Percentiles rank a stretch among this genome's conserved stretches.
Evolutionary conservation across 2,797 vertebrate species (phyloP).

Genomic region (Enoplosus armatus): DNA sequence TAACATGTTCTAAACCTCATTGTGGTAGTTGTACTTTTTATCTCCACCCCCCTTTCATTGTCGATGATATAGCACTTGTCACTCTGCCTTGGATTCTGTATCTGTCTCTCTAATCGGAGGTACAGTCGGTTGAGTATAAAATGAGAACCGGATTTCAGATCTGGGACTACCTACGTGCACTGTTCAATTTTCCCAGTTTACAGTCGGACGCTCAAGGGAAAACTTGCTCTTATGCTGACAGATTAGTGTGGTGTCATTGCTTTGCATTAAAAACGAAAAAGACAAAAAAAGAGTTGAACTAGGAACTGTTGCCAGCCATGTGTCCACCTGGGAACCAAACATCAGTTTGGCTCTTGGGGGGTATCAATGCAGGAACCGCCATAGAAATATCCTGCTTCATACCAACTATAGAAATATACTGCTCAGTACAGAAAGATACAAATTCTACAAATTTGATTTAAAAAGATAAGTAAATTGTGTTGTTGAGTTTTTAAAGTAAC

Average conservation of each 20-base stretch:
- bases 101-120: constrained; percentile 96
- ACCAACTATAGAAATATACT: constrained; percentile 89
- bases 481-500: constrained; percentile 83
- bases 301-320: constrained; percentile 89
- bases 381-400: constrained; percentile 91
- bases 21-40: constrained; percentile 68
- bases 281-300: constrained; percentile 57
- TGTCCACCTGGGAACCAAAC: constrained; percentile 87
- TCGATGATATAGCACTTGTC: constrained; percentile 98
- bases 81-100: constrained; percentile 96
- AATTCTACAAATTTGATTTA: constrained; percentile 86
- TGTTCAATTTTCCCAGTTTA: constrained; percentile 99
- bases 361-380: constrained; percentile 93
- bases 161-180: constrained; percentile 97
- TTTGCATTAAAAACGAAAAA: constrained; percentile 73
- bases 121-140: constrained; percentile 99
- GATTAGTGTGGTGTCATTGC: constrained; percentile 88
- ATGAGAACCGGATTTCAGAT: constrained; percentile 91
- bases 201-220: constrained; percentile 96
- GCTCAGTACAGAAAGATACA: constrained; percentile 88
- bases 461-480: constrained; percentile 86
- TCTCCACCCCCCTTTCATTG: constrained; percentile 89
- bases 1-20: constrained; percentile 85
- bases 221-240: constrained; percentile 92
- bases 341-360: constrained; percentile 84